Evolutionary conservation across 1,140 invertebrate genomes (phyloP).

Genomic region (Drosophila kepulauana): DNA sequence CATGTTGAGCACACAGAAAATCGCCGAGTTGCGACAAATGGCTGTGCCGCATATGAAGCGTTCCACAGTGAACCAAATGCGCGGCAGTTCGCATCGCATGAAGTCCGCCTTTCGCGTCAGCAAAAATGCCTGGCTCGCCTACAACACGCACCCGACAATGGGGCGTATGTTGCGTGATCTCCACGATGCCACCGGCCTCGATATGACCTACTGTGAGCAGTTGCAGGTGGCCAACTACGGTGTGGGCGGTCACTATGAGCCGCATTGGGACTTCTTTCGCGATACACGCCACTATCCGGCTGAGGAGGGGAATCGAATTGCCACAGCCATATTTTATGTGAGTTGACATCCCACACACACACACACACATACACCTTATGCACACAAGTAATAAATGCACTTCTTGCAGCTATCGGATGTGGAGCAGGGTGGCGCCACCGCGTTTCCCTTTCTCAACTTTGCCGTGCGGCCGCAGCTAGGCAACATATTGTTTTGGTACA

Average conservation of each 20-base stretch:
- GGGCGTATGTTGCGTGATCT: constrained; percentile 90
- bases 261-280: constrained; percentile 88
- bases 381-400: not conserved
- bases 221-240: constrained; percentile 90
- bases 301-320: constrained; percentile 89
- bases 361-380: not conserved
- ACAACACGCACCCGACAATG: constrained; percentile 92
- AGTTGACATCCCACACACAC: constrained; percentile 79
- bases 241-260: constrained; percentile 90
- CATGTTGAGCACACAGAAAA: constrained; percentile 94
- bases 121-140: constrained; percentile 98
- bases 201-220: constrained; percentile 92
- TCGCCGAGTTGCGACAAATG: constrained; percentile 93
- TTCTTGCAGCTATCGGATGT: constrained; percentile 94
- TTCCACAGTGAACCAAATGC: constrained; percentile 91
- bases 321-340: constrained; percentile 82
- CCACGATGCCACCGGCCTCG: constrained; percentile 92
- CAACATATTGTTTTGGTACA: constrained; percentile 97
- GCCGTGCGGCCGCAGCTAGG: constrained; percentile 95
- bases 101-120: constrained; percentile 95
- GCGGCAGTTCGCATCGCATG: constrained; percentile 87
- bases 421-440: constrained; percentile 97
- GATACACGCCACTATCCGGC: constrained; percentile 85
- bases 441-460: constrained; percentile 94
- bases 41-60: constrained; percentile 92